Evolutionary conservation across 2,888 invertebrate species (phyloP), one percentile per base, ranked within the genome.

Genomic region (Protophormia terraenovae): DNA sequence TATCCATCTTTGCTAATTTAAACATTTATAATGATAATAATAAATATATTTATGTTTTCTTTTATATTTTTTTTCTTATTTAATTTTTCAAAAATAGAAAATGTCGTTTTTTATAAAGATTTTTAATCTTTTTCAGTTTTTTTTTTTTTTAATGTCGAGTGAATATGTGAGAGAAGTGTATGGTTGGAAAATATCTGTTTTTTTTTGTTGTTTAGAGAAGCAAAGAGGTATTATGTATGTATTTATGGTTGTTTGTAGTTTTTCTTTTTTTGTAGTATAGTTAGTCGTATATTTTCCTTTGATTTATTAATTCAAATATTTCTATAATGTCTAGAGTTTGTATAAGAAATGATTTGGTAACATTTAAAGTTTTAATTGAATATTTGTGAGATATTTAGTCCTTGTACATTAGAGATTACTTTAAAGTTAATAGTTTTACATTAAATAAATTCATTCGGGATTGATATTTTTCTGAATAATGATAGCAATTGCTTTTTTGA

Each of bases 281-380:
- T 60, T 79, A 14, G 27, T 81, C 29, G 66, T 69, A 62, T 73
- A 75, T 80, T 64, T 83, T 72, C 35, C 47, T 66, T 78, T 86
- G 83, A 83, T 83, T 86, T 84, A 84, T 84, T 83, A 77, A 80
- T 58, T 82, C 79, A 72, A 64, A 29, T 53, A 77, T 60, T 41
- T 55, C 8, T 12, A 32, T 29, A 73, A n/a, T n/a, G n/a, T n/a
- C n/a, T n/a, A n/a, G n/a, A n/a, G n/a, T n/a, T n/a, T n/a, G n/a
- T n/a, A n/a, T n/a, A n/a, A n/a, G n/a, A n/a, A n/a, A n/a, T n/a
- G n/a, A n/a, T n/a, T n/a, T n/a, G n/a, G n/a, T n/a, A n/a, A n/a
- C n/a, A n/a, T n/a, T n/a, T 29, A 4, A 29, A 24, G 27, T n/a
- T n/a, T n/a, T n/a, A n/a, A n/a, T n/a, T n/a, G n/a, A n/a, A n/a